Evolutionary conservation across 1,140 invertebrate species (phyloP).

Genomic region (Drosophila obscura): DNA sequence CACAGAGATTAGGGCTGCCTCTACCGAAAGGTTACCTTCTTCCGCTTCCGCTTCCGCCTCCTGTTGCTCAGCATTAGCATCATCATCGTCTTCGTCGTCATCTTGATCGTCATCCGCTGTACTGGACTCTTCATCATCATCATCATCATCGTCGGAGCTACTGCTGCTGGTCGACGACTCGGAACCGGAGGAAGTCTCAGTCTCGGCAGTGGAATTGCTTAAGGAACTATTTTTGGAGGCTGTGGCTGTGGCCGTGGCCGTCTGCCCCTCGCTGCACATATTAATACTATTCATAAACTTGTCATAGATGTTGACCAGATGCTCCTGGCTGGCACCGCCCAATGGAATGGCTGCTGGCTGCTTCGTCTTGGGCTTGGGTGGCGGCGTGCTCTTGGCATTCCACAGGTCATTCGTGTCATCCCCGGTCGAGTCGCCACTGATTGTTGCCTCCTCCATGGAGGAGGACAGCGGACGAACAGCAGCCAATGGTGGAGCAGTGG

Average conservation of each 20-base stretch:
- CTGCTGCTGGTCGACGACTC: constrained; percentile 44
- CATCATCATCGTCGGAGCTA: constrained; percentile 21
- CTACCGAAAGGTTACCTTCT: constrained; percentile 14
- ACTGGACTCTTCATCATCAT: constrained; percentile 26
- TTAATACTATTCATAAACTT: constrained; percentile 81
- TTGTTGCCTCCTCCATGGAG: no score
- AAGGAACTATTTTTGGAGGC: constrained; percentile 47
- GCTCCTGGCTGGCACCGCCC: constrained; percentile 23
- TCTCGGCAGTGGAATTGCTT: constrained; percentile 50
- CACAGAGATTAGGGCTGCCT: background rate
- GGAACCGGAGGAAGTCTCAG: constrained; percentile 48
- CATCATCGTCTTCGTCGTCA: constrained; percentile 5
- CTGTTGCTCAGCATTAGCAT: constrained; percentile 7
- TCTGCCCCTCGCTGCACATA: constrained; percentile 26
- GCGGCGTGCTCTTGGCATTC: constrained; percentile 71
- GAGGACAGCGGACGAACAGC: no score
- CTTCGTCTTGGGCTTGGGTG: constrained; percentile 42
- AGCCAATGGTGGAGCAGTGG: background rate
- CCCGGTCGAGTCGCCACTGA: constrained; percentile 46
- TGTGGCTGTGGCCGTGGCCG: background rate
- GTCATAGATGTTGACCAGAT: constrained; percentile 74
- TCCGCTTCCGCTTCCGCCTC: constrained; percentile 35
- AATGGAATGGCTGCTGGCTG: background rate
- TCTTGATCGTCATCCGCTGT: constrained; percentile 23
- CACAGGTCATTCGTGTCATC: constrained; percentile 71